A percentile compares a stretch with the other conserved stretches of the same genome.
Conservation (phyloP, 2,113 vertebrate genomes). For the Gobio gobio region DNA sequence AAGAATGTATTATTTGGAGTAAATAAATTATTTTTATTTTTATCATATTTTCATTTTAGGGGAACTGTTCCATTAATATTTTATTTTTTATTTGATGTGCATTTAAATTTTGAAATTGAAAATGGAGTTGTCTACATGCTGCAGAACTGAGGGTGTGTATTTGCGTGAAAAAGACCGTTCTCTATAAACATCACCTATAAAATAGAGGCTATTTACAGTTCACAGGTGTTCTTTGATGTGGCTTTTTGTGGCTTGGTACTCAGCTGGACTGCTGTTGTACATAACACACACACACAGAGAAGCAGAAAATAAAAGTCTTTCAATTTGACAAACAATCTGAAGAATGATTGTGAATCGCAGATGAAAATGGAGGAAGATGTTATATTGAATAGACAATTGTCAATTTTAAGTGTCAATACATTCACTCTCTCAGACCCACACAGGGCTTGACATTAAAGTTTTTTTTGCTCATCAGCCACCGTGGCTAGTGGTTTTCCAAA, state of each 20-base stretch:
- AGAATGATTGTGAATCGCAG: conserved; percentile 13
- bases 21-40: too few relatives aligned
- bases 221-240: background rate
- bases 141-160: background rate
- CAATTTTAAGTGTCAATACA: background rate
- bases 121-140: background rate
- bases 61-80: background rate
- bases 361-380: conserved; percentile 28
- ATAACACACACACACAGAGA: background rate
- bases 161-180: background rate
- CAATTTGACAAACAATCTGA: conserved; percentile 20
- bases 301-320: conserved; percentile 8
- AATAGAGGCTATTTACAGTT: background rate
- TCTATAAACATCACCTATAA: background rate
- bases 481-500: too few relatives aligned
- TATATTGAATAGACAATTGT: conserved; percentile 1
- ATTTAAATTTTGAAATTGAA: background rate
- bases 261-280: background rate
- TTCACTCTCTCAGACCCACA: background rate
- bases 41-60: background rate
- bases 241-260: conserved; percentile 1
- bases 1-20: too few relatives aligned
- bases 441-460: too few relatives aligned
- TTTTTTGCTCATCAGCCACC: too few relatives aligned
- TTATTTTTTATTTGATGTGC: background rate